Conservation (phyloP, 2,113 vertebrate genomes). For the Chaetops frenatus region DNA sequence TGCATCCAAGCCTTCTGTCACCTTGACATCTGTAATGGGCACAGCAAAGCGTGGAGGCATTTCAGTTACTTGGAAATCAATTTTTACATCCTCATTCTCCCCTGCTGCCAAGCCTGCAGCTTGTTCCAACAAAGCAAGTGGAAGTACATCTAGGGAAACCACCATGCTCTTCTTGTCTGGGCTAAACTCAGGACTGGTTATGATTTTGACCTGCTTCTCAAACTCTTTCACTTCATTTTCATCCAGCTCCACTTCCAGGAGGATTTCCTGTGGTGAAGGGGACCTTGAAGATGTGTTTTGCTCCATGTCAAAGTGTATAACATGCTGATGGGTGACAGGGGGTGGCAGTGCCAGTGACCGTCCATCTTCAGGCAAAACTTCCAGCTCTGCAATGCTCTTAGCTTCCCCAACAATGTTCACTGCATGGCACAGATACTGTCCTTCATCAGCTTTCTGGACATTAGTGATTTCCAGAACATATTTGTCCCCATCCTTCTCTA, state of each 20-base stretch:
- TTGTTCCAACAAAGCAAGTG: slow-evolving; percentile 82
- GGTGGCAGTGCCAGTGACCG: slow-evolving; percentile 82
- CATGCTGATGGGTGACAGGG: slow-evolving; percentile 92
- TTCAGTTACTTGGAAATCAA: slow-evolving; percentile 91
- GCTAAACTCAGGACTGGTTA: slow-evolving; percentile 91
- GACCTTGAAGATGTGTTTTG: slow-evolving; percentile 84
- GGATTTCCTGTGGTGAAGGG: slow-evolving; percentile 95
- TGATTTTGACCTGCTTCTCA: slow-evolving; percentile 97
- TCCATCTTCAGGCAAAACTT: slow-evolving; percentile 79
- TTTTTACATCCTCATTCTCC: slow-evolving; percentile 84
- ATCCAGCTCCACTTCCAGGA: slow-evolving; percentile 94
- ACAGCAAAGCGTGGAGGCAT: slow-evolving; percentile 92
- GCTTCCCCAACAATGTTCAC: slow-evolving; percentile 92
- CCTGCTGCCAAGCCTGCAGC: slow-evolving; percentile 70
- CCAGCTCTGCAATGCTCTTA: slow-evolving; percentile 83
- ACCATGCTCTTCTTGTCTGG: slow-evolving; percentile 95
- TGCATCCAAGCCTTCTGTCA: slow-evolving; percentile 79
- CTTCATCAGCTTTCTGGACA: slow-evolving; percentile 78
- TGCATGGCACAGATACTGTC: slow-evolving; percentile 92
- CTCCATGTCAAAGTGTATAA: slow-evolving; percentile 95
- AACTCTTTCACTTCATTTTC: slow-evolving; percentile 94
- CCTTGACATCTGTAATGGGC: slow-evolving; percentile 83
- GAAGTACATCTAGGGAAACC: slow-evolving; percentile 92
- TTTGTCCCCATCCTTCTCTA: slow-evolving; percentile 81
- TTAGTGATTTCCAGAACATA: slow-evolving; percentile 79